These are phyloP conservation scores for Cosmia trapezina DNA, from an alignment of 2,888 invertebrate genomes.

Conservation along the genomic window DNA sequence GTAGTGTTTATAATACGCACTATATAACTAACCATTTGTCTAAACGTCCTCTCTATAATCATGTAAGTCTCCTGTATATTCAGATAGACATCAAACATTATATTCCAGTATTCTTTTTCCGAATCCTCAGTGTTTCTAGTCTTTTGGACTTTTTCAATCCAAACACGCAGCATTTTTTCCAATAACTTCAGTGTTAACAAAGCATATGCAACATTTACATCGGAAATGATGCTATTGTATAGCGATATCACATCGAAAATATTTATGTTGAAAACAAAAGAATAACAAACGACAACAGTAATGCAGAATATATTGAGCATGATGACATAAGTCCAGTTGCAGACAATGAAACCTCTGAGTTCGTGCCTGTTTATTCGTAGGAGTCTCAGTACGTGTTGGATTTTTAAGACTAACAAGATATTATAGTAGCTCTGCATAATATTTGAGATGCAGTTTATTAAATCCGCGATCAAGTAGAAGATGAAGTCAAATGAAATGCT, in stretches of 20 bases:
- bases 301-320: neutral
- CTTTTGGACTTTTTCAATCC: slow-evolving; percentile 1
- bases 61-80: slow-evolving; percentile 18
- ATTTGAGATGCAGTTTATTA: slow-evolving; percentile 5
- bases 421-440: neutral
- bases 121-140: neutral
- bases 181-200: slow-evolving; percentile 3
- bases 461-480: neutral
- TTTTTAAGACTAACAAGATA: too few relatives aligned
- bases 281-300: neutral
- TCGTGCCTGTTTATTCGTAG: neutral
- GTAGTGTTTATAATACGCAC: too few relatives aligned
- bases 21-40: slow-evolving; percentile 2
- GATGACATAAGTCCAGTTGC: neutral
- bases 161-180: slow-evolving; percentile 13
- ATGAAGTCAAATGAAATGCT: neutral
- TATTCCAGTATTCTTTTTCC: slow-evolving; percentile 10
- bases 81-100: too few relatives aligned
- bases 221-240: neutral
- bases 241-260: neutral
- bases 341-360: neutral
- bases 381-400: slow-evolving; percentile 5
- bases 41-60: slow-evolving; percentile 4
- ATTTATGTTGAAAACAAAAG: neutral
- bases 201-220: slow-evolving; percentile 11